phyloP scores from a whole-genome alignment of 2,888 invertebrate species.

The Beris morrisii region DNA sequence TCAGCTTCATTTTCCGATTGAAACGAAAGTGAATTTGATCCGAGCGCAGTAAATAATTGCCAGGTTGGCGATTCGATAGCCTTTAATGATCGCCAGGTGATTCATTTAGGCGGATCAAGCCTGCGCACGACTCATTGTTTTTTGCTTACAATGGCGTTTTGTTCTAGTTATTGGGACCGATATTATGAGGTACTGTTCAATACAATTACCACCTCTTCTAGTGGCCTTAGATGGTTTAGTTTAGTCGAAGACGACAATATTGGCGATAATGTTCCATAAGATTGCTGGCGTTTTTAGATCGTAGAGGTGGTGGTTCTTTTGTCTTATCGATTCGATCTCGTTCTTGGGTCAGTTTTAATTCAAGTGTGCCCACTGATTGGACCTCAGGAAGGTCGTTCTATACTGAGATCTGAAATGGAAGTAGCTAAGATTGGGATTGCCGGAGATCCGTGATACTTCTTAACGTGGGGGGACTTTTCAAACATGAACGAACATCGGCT shows the following conservation, averaged over 20 bases:
- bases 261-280: constrained; percentile 1
- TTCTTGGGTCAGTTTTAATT: constrained; percentile 5
- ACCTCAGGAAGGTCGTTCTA: constrained; percentile 16
- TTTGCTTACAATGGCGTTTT: constrained; percentile 2
- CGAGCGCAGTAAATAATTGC: neutral
- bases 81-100: constrained; percentile 3
- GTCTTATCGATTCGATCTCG: constrained; percentile 10
- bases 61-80: constrained; percentile 1
- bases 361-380: constrained; percentile 14
- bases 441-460: no score
- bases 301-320: neutral
- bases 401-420: constrained; percentile 3
- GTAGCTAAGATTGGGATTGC: no score
- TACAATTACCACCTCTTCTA: no score
- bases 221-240: neutral
- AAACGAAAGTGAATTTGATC: neutral
- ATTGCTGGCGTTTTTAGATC: neutral
- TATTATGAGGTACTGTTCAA: no score
- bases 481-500: no score
- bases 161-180: constrained; percentile 18
- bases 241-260: neutral
- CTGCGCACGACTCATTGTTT: constrained; percentile 11
- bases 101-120: constrained; percentile 17
- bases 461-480: no score
- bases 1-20: no score